Conservation (phyloP, 2,797 vertebrate species). For the Epinephelus awoara region DNA sequence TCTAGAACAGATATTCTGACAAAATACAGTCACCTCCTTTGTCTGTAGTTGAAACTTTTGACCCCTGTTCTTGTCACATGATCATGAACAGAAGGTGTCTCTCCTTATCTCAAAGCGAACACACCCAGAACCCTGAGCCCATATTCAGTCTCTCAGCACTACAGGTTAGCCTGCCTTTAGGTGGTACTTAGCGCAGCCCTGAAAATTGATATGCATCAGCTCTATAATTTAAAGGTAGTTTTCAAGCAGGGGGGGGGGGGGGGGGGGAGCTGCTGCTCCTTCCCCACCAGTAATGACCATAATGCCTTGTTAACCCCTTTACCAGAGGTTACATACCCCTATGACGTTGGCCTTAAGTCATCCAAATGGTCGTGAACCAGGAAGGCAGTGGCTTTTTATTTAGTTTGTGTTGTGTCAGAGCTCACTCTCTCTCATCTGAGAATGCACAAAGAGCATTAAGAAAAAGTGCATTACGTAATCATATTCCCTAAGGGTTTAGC, state of each 20-base stretch:
- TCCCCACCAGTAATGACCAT: constrained; percentile 73
- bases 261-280: constrained; percentile 47
- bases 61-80: constrained; percentile 61
- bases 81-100: constrained; percentile 56
- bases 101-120: constrained; percentile 60
- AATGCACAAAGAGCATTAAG: neutral
- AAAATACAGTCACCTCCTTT: neutral
- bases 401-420: neutral
- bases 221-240: constrained; percentile 78
- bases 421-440: neutral
- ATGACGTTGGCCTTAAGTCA: constrained; percentile 69
- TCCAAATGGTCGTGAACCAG: constrained; percentile 29
- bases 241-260: constrained; percentile 49
- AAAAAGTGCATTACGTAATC: neutral
- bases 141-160: constrained; percentile 54
- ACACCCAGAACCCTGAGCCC: constrained; percentile 64
- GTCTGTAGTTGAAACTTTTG: constrained; percentile 50
- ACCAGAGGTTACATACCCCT: constrained; percentile 73
- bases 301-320: constrained; percentile 81
- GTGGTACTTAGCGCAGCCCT: constrained; percentile 73
- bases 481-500: too few relatives aligned
- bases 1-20: neutral
- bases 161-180: constrained; percentile 73
- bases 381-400: constrained; percentile 25
- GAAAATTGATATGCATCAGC: constrained; percentile 78